These are phyloP conservation scores for Sarcophaga subvicina DNA, from an alignment of 2,888 invertebrate genomes.

Conservation along the genomic window DNA sequence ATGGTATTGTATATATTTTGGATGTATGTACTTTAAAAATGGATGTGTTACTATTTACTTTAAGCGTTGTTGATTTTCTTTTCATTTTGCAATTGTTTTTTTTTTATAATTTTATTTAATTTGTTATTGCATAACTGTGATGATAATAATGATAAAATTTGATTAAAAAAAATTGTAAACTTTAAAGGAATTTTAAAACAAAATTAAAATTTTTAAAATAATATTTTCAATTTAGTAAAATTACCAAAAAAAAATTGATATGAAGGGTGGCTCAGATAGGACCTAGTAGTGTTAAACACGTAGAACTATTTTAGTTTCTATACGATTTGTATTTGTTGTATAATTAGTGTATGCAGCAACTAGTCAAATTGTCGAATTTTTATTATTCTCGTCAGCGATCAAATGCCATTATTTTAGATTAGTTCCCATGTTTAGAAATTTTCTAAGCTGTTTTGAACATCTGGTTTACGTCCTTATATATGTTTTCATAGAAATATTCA, in stretches of 20 bases:
- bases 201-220: slow-evolving; percentile 31
- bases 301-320: no score
- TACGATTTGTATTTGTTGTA: no score
- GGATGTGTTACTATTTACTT: slow-evolving; percentile 5
- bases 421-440: no score
- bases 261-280: not conserved
- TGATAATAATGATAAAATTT: slow-evolving; percentile 23
- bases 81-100: slow-evolving; percentile 30
- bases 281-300: no score
- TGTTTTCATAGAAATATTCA: no score
- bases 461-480: no score
- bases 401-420: no score
- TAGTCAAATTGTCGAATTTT: no score
- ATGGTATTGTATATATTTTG: slow-evolving; percentile 12
- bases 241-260: not conserved
- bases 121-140: slow-evolving; percentile 49
- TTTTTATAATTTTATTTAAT: slow-evolving; percentile 13
- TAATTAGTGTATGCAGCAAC: no score
- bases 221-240: slow-evolving; percentile 39
- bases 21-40: not conserved
- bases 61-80: slow-evolving; percentile 4
- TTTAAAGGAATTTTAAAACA: slow-evolving; percentile 3
- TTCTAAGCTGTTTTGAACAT: no score
- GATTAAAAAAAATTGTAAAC: not conserved
- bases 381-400: no score